Evolutionary conservation across 1,140 invertebrate species (phyloP), one percentile per base, ranked within the genome.

Genomic region (Bombus impatiens): DNA sequence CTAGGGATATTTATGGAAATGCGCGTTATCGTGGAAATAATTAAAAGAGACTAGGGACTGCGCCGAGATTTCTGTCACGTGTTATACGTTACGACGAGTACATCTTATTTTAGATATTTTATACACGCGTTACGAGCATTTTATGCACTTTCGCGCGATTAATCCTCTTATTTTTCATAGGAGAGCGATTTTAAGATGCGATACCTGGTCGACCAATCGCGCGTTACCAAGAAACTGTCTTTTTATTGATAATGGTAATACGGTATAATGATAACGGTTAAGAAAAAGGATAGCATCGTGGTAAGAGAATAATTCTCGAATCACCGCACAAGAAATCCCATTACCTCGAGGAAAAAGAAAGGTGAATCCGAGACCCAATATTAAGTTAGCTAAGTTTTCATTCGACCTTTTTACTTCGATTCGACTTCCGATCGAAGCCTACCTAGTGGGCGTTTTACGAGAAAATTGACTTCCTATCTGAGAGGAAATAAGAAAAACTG

Each of bases 371-470:
- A 92, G 92, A 81, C 91, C 86, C 87, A 90, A 94, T 94, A 94
- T 94, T 94, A 90, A 94, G 93, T 94, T 94, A 94, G 92, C 91
- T 90, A 92, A 94, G 93, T 95, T 94, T 94, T 94, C 93, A 94
- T 93, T 94, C 91, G 91, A 93, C 92, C 92, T 93, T 94, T 92
- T 92, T 93, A 91, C 91, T 93, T 93, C 90, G 89, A 92, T 94
- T 94, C 90, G 87, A 93, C 92, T 94, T 92, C 87, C 92, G 91
- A 93, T 93, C 91, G 84, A 84, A 90, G 86, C 87, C 85, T 91
- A 90, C 77, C 83, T 85, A 74, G 78, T 80, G 80, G 82, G 82
- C 82, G 87, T 91, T 90, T 86, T 87, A 82, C 75, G 68, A 87
- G 89, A 90, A 91, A 91, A 90, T 87, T 74, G 68, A 76, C 77